Conservation (phyloP, 2,888 invertebrate species). For the Melitaea athalia region DNA sequence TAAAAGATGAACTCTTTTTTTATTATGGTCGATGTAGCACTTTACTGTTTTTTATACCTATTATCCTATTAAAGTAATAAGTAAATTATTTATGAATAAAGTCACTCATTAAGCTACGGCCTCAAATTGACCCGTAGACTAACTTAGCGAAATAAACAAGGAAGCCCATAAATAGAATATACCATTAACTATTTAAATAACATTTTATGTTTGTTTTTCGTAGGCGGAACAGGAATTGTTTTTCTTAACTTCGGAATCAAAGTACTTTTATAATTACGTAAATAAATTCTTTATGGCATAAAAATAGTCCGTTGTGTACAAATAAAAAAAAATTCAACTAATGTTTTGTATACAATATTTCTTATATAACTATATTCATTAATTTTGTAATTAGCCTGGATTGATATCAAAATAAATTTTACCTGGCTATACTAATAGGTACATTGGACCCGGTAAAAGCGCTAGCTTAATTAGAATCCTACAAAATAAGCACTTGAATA, state of each 20-base stretch:
- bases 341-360: too few species aligned
- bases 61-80: not conserved
- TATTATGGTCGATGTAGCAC: too few species aligned
- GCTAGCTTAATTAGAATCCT: not conserved
- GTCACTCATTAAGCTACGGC: not conserved
- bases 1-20: too few species aligned
- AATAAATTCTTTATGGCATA: too few species aligned
- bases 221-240: slow-evolving; percentile 8
- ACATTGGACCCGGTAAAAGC: not conserved
- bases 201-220: slow-evolving; percentile 16
- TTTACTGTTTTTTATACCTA: not conserved
- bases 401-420: not conserved
- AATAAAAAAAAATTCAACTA: too few species aligned
- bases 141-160: slow-evolving; percentile 19
- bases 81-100: too few species aligned
- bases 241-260: not conserved
- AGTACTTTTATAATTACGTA: too few species aligned
- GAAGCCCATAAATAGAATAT: slow-evolving; percentile 20
- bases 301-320: too few species aligned
- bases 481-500: not conserved
- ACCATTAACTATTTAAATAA: slow-evolving; percentile 30
- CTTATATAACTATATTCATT: too few species aligned
- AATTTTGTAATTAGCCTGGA: not conserved
- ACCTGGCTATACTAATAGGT: too few species aligned
- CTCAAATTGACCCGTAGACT: slow-evolving; percentile 4